Percentiles rank a stretch among this genome's conserved stretches.
These are phyloP conservation scores for Etheostoma perlongum DNA, from an alignment of 2,797 vertebrate species.

Conservation along the genomic window DNA sequence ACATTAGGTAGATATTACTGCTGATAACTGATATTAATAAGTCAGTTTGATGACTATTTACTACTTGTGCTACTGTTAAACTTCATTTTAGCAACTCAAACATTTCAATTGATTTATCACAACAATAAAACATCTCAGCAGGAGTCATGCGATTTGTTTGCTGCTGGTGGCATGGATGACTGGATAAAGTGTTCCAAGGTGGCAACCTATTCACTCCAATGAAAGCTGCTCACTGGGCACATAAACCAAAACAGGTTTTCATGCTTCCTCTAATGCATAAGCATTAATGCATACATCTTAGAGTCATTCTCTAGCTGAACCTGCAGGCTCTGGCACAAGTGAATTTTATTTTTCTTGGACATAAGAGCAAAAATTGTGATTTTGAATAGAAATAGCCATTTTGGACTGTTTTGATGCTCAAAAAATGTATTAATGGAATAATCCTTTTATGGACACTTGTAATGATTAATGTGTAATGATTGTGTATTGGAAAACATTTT, in stretches of 20 bases:
- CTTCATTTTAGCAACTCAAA: neutral
- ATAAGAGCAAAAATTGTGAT: neutral
- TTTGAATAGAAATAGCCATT: neutral
- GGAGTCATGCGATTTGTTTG: slow-evolving; percentile 4
- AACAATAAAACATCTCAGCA: slow-evolving; percentile 3
- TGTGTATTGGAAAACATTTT: neutral
- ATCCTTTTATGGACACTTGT: neutral
- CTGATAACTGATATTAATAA: neutral
- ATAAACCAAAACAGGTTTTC: neutral
- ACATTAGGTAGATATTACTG: neutral
- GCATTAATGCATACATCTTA: neutral
- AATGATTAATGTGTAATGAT: neutral
- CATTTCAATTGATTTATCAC: slow-evolving; percentile 4
- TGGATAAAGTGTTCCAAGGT: slow-evolving; percentile 6
- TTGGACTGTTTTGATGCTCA: neutral
- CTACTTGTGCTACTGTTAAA: neutral
- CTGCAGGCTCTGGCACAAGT: neutral
- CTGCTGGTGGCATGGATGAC: slow-evolving; percentile 16
- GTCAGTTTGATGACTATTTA: slow-evolving; percentile 14
- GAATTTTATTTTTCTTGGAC: neutral
- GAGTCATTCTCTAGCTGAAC: neutral
- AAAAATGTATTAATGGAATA: neutral
- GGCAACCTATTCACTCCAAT: neutral
- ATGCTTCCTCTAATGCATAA: neutral
- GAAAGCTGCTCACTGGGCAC: slow-evolving; percentile 5